phyloP scores from a whole-genome alignment of 1,140 invertebrate species.

The Aleiodes sp. region DNA sequence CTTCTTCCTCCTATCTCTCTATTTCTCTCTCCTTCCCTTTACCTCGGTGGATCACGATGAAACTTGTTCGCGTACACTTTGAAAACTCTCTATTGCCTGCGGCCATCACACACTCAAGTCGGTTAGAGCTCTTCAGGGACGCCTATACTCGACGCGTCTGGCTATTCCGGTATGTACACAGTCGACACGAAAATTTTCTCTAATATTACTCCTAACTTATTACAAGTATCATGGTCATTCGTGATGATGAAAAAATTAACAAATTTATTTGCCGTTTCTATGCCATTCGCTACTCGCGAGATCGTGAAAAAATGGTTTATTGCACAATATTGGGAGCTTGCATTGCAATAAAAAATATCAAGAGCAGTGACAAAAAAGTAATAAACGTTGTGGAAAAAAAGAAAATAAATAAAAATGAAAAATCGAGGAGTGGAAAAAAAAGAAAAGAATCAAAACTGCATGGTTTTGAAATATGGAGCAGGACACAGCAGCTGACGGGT shows the following conservation, averaged over 20 bases:
- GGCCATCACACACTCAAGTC: constrained; percentile 13
- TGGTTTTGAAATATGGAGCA: constrained; percentile 43
- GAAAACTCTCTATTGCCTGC: constrained; percentile 7
- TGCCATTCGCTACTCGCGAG: not conserved
- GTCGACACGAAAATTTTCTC: too few species aligned
- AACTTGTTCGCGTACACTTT: constrained; percentile 10
- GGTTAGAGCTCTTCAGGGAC: constrained; percentile 9
- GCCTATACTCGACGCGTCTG: not conserved
- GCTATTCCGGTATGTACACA: too few species aligned
- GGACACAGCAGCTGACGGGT: constrained; percentile 48
- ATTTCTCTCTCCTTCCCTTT: not conserved
- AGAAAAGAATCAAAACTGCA: constrained; percentile 12
- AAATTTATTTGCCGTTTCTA: not conserved
- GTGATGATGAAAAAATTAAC: too few species aligned
- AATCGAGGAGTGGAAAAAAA: constrained; percentile 4
- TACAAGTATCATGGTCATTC: too few species aligned
- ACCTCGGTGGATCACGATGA: not conserved
- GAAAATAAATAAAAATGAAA: constrained; percentile 19
- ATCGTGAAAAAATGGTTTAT: constrained; percentile 4
- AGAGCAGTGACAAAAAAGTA: not conserved
- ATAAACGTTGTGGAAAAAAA: too few species aligned
- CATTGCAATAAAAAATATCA: not conserved
- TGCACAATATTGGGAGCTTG: not conserved
- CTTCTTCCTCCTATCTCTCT: not conserved
- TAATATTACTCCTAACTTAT: too few species aligned